Evolutionary conservation across 2,113 vertebrate genomes (phyloP).

Genomic region (Casuarius casuarius): DNA sequence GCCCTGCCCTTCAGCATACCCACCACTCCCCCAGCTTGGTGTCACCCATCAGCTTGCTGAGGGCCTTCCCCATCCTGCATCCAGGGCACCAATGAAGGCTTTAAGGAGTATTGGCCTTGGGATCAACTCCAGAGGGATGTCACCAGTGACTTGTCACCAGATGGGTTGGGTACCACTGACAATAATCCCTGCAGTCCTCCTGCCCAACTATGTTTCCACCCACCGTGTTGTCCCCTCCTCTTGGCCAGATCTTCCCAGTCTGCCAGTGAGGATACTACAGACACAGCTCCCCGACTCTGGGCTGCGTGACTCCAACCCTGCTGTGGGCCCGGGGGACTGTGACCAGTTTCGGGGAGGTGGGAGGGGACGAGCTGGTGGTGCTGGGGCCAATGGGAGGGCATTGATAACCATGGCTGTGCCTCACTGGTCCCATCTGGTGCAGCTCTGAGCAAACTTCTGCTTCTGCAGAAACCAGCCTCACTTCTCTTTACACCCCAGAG

Average conservation of each 20-base stretch:
- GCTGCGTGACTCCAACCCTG: accelerated
- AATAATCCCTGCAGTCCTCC: too few species aligned
- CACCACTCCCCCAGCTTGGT: not conserved
- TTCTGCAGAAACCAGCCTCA: not conserved
- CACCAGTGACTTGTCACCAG: not conserved
- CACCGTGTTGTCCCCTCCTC: not conserved
- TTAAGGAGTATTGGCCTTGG: not conserved
- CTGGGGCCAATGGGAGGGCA: slow-evolving; percentile 19
- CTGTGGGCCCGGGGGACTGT: accelerated
- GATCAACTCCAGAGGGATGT: accelerated
- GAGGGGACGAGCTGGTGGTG: not conserved
- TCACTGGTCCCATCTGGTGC: slow-evolving; percentile 17
- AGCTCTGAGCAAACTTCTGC: slow-evolving; percentile 21
- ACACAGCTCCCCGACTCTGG: not conserved
- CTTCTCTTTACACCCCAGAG: not conserved
- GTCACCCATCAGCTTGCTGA: accelerated
- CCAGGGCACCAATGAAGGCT: not conserved
- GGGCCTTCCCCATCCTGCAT: not conserved
- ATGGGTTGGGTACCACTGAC: not conserved
- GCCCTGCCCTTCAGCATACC: not conserved
- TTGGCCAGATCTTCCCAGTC: not conserved
- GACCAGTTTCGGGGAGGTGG: not conserved
- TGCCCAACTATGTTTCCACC: not conserved
- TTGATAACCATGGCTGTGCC: not conserved
- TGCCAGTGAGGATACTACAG: not conserved